Evolutionary conservation across 2,113 vertebrate species (phyloP).

Genomic region (Podilymbus podiceps): DNA sequence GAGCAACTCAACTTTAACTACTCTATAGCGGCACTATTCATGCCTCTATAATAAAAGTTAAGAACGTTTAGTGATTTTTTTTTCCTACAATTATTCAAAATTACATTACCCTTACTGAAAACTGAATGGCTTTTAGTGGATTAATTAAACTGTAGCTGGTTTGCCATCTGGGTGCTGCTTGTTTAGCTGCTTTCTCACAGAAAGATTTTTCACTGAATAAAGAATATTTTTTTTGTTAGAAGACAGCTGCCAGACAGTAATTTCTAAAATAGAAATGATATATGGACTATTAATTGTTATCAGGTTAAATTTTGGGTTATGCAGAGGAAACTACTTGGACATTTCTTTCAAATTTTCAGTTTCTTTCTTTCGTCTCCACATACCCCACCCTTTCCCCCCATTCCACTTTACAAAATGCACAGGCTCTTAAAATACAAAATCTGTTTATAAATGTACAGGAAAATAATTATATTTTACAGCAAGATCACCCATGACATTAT

Average conservation of each 20-base stretch:
- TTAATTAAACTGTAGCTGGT: conserved; percentile 87
- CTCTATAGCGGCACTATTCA: conserved; percentile 74
- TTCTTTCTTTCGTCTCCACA: neutral
- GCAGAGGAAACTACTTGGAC: neutral
- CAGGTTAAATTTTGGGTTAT: conserved; percentile 35
- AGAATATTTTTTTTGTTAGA: conserved; percentile 71
- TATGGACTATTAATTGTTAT: conserved; percentile 45
- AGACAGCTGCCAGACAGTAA: conserved; percentile 63
- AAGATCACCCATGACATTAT: conserved; percentile 70
- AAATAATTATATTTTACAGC: conserved; percentile 64
- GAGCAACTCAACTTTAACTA: conserved; percentile 73
- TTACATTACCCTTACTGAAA: conserved; percentile 85
- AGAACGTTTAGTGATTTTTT: conserved; percentile 78
- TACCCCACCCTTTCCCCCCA: neutral
- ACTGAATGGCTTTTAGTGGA: conserved; percentile 85
- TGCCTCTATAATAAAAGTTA: conserved; percentile 80
- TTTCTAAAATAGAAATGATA: conserved; percentile 69
- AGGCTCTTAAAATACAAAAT: conserved; percentile 36
- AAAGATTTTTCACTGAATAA: conserved; percentile 77
- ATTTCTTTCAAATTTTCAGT: neutral
- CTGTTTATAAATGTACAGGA: conserved; percentile 59
- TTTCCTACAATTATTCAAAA: conserved; percentile 81
- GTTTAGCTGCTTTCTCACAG: conserved; percentile 75
- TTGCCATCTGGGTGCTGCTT: conserved; percentile 84
- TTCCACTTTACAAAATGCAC: neutral